Conservation (phyloP, 2,888 invertebrate species). For the Melanophora roralis region DNA sequence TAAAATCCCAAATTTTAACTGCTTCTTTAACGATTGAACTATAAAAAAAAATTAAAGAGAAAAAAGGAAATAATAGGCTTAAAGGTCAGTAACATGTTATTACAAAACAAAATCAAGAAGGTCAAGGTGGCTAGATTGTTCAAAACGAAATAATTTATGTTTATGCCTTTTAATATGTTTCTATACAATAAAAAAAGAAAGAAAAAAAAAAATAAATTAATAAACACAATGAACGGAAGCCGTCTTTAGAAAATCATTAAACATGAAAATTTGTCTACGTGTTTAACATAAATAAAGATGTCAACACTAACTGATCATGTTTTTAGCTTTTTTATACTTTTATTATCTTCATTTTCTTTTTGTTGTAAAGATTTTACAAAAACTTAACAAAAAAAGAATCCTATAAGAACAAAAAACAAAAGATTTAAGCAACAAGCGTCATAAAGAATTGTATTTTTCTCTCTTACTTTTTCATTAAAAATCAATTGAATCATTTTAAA, state of each 20-base stretch:
- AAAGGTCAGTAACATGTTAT: conserved; percentile 32
- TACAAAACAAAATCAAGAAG: conserved; percentile 7
- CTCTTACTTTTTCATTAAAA: background rate
- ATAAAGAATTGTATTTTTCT: background rate
- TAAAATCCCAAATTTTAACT: background rate
- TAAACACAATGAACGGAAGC: conserved; percentile 49
- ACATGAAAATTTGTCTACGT: conserved; percentile 55
- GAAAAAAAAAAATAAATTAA: background rate
- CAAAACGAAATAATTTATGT: background rate
- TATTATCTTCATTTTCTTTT: conserved; percentile 8
- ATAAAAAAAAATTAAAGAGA: background rate
- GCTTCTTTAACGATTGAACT: background rate
- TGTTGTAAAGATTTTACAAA: background rate
- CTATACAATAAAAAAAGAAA: background rate
- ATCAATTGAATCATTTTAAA: conserved; percentile 49
- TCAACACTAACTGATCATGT: conserved; percentile 30
- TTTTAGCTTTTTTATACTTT: background rate
- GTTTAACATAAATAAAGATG: conserved; percentile 58
- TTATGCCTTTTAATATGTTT: background rate
- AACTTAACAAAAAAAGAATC: background rate
- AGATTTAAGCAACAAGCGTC: conserved; percentile 53
- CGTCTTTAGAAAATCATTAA: conserved; percentile 28
- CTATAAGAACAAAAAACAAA: conserved; percentile 35
- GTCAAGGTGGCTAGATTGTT: conserved; percentile 32
- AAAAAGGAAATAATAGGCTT: conserved; percentile 40